Evolutionary conservation across 2,888 invertebrate genomes (phyloP), one percentile per base, ranked within the genome.

Genomic region (Anthophora plumipes): DNA sequence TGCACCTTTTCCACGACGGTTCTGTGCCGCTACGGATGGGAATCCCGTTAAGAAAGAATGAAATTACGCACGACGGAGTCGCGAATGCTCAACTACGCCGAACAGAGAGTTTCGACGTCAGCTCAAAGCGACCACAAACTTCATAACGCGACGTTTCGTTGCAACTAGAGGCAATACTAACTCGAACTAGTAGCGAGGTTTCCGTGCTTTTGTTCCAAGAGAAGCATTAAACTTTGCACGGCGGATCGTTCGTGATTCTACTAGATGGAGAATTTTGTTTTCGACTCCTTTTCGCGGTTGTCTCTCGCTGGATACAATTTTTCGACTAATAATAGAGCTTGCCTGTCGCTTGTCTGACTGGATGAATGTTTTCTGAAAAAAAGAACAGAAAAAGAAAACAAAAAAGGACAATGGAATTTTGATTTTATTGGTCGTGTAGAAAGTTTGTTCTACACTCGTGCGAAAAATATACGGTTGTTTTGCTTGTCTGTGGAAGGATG

Each of bases 121-220:
- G 43, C 50, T 79, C 70, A 57, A 77, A 79, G 64, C 66, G 57
- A 70, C 72, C 80, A 59, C 72, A 79, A 72, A 79, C 72, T 73
- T 80, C 80, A 72, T 80, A 75, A 70, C 70, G 66, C 48, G 59
- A 66, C 59, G 70, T 79, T 70, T 66, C 79, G 41, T 54, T 1
- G 41, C 66, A 66, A 66, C 17, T 22, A 17, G 39, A 41, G 39
- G 17, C 52, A 25, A 52, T 41, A 25, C 31, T 31, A 54, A 52
- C 22, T 31, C 37, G 22, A 52, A 54, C 66, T 41, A 11, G 31
- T 9, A 66, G 22, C 66, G 22, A 11, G 52, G 7, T n/a, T 22
- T 11, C 12, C 25, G 8, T 46, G 22, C 39, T 67, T 59, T 69
- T 67, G 31, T 63, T 31, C 25, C 46, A 22, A 1, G 5, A 4